These are phyloP conservation scores for Smithornis capensis DNA, from an alignment of 2,113 vertebrate genomes.

Conservation along the genomic window DNA sequence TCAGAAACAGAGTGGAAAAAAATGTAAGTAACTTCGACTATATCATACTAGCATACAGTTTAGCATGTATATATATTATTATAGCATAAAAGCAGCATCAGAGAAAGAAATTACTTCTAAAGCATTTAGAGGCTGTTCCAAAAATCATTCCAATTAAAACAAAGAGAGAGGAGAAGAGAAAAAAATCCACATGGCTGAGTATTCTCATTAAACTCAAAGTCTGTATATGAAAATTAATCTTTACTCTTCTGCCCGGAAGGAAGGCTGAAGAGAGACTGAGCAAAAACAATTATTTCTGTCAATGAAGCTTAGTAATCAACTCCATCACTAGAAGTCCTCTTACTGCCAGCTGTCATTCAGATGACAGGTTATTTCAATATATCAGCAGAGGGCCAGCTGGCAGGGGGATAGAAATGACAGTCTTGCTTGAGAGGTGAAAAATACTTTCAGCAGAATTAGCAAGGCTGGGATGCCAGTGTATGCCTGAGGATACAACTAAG, in stretches of 20 bases:
- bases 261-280: conserved; percentile 12
- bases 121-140: background rate
- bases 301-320: conserved; percentile 42
- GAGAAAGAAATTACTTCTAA: background rate
- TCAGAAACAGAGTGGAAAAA: background rate
- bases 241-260: conserved; percentile 2
- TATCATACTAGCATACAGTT: background rate
- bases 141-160: background rate
- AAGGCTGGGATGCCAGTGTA: background rate
- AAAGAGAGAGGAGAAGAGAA: background rate
- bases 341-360: conserved; percentile 32
- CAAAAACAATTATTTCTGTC: conserved; percentile 10
- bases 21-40: background rate
- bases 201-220: conserved; percentile 23
- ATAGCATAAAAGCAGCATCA: background rate
- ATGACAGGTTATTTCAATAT: conserved; percentile 37
- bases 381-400: conserved; percentile 32
- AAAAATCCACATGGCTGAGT: background rate
- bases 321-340: conserved; percentile 33
- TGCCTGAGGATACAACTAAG: background rate
- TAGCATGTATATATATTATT: background rate
- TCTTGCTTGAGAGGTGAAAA: conserved; percentile 23
- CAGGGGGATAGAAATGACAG: conserved; percentile 30
- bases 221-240: conserved; percentile 10
- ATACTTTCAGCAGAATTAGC: conserved; percentile 30